A percentile compares a stretch with the other conserved stretches of the same genome.
phyloP scores from a whole-genome alignment of 2,797 vertebrate species.

The Sebastes aleutianus region DNA sequence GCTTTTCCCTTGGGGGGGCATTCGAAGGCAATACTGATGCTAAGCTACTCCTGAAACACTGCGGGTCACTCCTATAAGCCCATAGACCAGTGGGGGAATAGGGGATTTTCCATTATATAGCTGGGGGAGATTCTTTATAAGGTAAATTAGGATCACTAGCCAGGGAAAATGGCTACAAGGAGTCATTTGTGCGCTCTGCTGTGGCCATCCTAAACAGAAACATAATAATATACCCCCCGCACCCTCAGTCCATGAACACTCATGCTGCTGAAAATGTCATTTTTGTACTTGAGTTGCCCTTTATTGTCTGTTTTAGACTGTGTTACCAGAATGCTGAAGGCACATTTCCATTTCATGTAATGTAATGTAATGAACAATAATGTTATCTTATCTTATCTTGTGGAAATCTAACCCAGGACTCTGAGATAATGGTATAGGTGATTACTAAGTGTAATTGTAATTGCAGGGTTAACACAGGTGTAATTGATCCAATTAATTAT shows the following conservation, averaged over 20 bases:
- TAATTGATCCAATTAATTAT: too few relatives aligned
- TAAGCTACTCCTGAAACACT: conserved; percentile 54
- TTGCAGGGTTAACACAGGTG: too few relatives aligned
- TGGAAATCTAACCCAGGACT: neutral
- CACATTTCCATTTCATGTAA: neutral
- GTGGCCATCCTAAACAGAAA: neutral
- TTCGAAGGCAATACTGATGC: conserved; percentile 55
- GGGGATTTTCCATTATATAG: conserved; percentile 1
- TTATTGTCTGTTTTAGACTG: neutral
- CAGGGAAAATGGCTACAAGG: neutral
- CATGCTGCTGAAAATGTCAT: neutral
- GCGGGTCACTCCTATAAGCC: conserved; percentile 26
- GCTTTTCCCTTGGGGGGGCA: conserved; percentile 53
- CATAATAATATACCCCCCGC: neutral
- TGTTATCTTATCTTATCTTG: neutral
- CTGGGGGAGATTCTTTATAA: neutral
- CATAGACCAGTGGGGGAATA: conserved; percentile 1
- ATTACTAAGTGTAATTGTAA: too few relatives aligned
- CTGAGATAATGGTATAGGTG: neutral
- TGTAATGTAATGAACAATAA: neutral
- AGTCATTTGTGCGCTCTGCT: neutral
- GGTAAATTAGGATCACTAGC: neutral
- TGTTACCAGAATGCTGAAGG: neutral
- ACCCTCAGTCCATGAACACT: neutral
- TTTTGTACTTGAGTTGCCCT: neutral